Evolutionary conservation across 2,797 vertebrate genomes (phyloP), one percentile per base, ranked within the genome.

Genomic region (Rousettus madagascariensis): DNA sequence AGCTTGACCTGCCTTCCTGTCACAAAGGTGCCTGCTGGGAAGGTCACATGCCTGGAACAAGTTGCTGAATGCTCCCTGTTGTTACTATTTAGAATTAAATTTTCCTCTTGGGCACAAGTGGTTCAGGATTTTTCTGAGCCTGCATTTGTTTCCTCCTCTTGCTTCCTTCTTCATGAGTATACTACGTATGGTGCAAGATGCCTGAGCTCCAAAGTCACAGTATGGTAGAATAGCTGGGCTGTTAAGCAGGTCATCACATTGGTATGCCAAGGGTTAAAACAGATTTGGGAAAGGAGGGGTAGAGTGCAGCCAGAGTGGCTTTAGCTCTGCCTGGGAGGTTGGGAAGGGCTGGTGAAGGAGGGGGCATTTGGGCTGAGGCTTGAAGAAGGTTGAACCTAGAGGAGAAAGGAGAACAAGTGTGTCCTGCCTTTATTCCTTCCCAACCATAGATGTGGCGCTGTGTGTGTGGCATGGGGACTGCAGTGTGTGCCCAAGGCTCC

Each of bases 1-100:
- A 33, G 59, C 72, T 46, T 53, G 28, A 43, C 53, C 61, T 33
- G 30, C 65, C 11, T 24, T 77, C 79, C 68, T 22, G 61, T 33
- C 55, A 8, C 6, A n/a, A 66, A 74, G 30, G 53, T 38, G 33
- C 57, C 68, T 75, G 6, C 51, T 55, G 5, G 46, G 72, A 66
- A 72, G 71, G 69, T 46, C 65, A 80, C 55, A 5, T 46, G 51
- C 43, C 22, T 53, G n/a, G 89, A 53, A 36, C 22, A 55, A 30
- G 28, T 24, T 57, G 46, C 28, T 30, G 46, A n/a, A 46, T 36
- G 16, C 5, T 79, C 38, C 43, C 84, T 72, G n/a, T 65, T 86
- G 55, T 61, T 78, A 49, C 28, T 86, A 26, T 91, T 94, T 24
- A 46, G 57, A 86, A 92, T 91, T 85, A 92, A 88, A 91, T 82